phyloP scores from a whole-genome alignment of 2,888 invertebrate species.

The Dermolepida albohirtum region DNA sequence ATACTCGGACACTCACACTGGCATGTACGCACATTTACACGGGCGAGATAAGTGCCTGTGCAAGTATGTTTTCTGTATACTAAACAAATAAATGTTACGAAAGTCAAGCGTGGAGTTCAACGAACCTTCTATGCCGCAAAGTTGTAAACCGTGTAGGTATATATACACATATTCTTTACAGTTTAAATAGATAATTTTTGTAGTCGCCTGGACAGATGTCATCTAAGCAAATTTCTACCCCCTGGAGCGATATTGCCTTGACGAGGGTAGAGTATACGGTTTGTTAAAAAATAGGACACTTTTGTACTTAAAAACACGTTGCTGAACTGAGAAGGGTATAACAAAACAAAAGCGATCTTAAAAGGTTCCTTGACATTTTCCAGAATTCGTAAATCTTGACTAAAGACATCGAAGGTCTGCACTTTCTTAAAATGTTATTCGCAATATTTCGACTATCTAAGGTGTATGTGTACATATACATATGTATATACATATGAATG shows the following conservation, averaged over 20 bases:
- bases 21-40: conserved; percentile 36
- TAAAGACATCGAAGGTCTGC: too few relatives aligned
- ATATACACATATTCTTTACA: conserved; percentile 28
- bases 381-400: neutral
- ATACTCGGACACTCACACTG: conserved; percentile 23
- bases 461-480: neutral
- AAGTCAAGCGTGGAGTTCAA: conserved; percentile 43
- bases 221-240: conserved; percentile 14
- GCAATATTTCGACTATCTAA: neutral
- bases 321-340: conserved; percentile 1
- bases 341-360: neutral
- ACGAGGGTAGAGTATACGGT: conserved; percentile 10
- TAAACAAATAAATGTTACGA: conserved; percentile 47
- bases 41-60: conserved; percentile 41
- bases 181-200: conserved; percentile 28
- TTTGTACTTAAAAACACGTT: conserved; percentile 6
- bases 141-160: conserved; percentile 11
- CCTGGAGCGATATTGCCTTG: conserved; percentile 8
- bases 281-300: conserved; percentile 3
- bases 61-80: conserved; percentile 45
- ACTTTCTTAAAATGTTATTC: too few relatives aligned
- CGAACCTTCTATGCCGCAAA: conserved; percentile 40
- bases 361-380: neutral
- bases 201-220: conserved; percentile 10
- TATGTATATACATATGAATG: too few relatives aligned